Base-by-base conservation (phyloP, 2,888 invertebrate species). In the Doris montereyensis region DNA sequence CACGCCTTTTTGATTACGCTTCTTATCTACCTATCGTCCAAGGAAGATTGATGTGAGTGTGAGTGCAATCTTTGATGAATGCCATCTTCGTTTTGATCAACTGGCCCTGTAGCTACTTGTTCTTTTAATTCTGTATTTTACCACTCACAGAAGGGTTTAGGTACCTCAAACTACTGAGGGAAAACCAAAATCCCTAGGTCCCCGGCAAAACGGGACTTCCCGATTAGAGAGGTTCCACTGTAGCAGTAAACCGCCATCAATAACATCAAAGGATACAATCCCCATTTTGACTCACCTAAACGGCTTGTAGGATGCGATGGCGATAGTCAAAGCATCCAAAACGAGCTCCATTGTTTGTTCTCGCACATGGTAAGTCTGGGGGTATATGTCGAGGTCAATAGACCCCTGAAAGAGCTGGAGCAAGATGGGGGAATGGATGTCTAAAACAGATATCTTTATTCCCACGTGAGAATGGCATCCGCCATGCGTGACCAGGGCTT, bases 381-480 rank as follows among this genome's bases (percentile, higher is more conserved):
- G 88, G 75, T 85, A 87, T 2, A 85, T 81, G 76, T 83, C 82
- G 26, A 80, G 74, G 10, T 80, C 72, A 13, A 81, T 60, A 52
- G 81, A 62, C 17, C 24, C 52, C 71, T 79, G 82, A 74, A 83
- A 82, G 30, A 77, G 72, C 13, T 79, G 72, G 10, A 83, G 57
- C 68, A 73, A 52, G 10, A 81, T 35, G 0, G 76, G 62, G 26
- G 81, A 70, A 17, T 68, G 65, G 34, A 81, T 58, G 65, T 83
- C 79, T 5, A 86, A 77, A 3, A 87, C 79, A 72, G 85, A 85
- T 71, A 84, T 81, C 21, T 81, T 70, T 4, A 87, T 81, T 8
- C 84, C 86, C 77, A 88, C 83, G 68, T 85, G 85, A 26, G 85
- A 84, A 24, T 75, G 80, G 76, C 85, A 86, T 17, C 88, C 87